Conservation (phyloP, 2,113 vertebrate genomes). For the Prunella himalayana region DNA sequence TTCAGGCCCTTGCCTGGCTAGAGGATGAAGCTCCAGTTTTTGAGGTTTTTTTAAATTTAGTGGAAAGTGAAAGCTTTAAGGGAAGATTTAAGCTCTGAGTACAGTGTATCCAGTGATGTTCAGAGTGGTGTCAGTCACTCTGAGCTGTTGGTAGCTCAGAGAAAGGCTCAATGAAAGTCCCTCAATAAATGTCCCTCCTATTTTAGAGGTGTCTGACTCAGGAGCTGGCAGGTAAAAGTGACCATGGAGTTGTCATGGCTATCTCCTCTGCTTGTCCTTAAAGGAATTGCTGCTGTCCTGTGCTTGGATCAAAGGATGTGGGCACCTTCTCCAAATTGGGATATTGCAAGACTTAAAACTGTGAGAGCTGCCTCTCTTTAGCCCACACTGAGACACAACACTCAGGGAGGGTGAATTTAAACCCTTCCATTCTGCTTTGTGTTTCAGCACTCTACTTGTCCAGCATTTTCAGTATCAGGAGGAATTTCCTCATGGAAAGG, state of each 20-base stretch:
- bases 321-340: background rate
- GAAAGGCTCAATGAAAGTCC: background rate
- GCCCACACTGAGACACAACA: fast-evolving
- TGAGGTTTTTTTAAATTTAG: background rate
- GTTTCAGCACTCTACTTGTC: background rate
- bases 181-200: background rate
- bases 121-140: background rate
- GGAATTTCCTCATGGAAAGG: background rate
- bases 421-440: background rate
- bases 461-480: background rate
- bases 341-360: background rate
- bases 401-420: background rate
- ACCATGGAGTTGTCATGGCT: background rate
- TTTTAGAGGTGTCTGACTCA: background rate
- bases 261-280: background rate
- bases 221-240: background rate
- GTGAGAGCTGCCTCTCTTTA: background rate
- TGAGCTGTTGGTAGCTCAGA: fast-evolving
- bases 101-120: fast-evolving
- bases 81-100: background rate
- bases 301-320: background rate
- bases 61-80: background rate
- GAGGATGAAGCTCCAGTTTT: background rate
- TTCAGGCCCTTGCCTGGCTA: background rate
- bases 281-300: background rate